A percentile compares a stretch with the other conserved stretches of the same genome.
Evolutionary conservation across 1,140 invertebrate species (phyloP).

Genomic region (Hyles euphorbiae): DNA sequence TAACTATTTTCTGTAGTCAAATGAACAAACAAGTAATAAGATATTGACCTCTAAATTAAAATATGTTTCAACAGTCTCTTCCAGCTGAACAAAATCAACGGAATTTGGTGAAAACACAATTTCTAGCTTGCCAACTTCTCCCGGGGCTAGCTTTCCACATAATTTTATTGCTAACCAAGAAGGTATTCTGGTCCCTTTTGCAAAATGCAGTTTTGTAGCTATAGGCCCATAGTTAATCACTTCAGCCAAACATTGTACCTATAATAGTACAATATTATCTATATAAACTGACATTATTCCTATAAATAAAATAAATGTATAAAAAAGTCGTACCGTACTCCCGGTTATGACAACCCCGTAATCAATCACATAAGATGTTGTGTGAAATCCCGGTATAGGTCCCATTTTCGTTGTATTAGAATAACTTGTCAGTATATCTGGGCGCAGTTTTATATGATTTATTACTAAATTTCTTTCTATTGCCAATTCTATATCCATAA

Average conservation of each 20-base stretch:
- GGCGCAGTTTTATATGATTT: slow-evolving; percentile 43
- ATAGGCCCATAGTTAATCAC: slow-evolving; percentile 64
- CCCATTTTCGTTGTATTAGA: slow-evolving; percentile 32
- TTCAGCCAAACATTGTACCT: slow-evolving; percentile 58
- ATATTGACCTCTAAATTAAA: slow-evolving; percentile 49
- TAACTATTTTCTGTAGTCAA: too few species aligned
- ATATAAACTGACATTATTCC: not conserved
- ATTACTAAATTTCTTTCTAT: slow-evolving; percentile 55
- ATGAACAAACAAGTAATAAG: too few species aligned
- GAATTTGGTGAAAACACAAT: slow-evolving; percentile 49
- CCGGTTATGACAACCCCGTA: slow-evolving; percentile 62
- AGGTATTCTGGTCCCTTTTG: slow-evolving; percentile 44
- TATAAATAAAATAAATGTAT: not conserved
- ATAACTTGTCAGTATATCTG: slow-evolving; percentile 43
- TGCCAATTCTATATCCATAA: slow-evolving; percentile 61
- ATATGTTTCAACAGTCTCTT: slow-evolving; percentile 51
- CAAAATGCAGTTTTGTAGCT: slow-evolving; percentile 47
- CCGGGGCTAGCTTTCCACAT: slow-evolving; percentile 53
- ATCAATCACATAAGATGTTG: slow-evolving; percentile 57
- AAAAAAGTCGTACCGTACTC: slow-evolving; percentile 38
- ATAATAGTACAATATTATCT: slow-evolving; percentile 7
- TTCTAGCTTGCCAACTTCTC: slow-evolving; percentile 56
- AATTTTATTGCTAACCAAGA: slow-evolving; percentile 50
- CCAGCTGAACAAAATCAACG: slow-evolving; percentile 46
- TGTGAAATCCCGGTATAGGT: slow-evolving; percentile 52